phyloP scores from a whole-genome alignment of 2,113 vertebrate genomes.

The Chloebia gouldiae region DNA sequence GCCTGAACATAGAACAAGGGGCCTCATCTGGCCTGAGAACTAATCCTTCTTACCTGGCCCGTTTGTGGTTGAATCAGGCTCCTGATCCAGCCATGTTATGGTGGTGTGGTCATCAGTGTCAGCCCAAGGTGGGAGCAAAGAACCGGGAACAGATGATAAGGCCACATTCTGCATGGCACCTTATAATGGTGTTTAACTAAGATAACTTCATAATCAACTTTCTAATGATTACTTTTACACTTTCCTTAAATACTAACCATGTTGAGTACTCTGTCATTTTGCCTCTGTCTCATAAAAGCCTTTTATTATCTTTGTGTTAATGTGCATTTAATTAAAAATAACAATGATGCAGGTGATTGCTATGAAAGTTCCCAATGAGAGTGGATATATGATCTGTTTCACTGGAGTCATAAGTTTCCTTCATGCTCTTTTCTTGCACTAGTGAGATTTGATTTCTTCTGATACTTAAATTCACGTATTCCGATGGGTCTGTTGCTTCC shows the following conservation, averaged over 20 bases:
- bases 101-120: neutral
- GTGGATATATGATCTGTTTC: neutral
- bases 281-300: neutral
- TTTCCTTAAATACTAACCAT: neutral
- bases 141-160: neutral
- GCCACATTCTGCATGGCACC: neutral
- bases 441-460: neutral
- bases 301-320: neutral
- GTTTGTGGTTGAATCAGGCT: neutral
- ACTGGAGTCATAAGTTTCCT: neutral
- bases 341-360: neutral
- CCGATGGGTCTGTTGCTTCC: neutral
- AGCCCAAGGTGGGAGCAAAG: neutral
- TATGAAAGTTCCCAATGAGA: neutral
- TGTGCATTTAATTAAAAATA: neutral
- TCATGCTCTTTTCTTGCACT: neutral
- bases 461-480: neutral
- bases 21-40: neutral
- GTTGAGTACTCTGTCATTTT: neutral
- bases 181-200: neutral
- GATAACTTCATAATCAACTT: neutral
- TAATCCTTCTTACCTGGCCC: neutral
- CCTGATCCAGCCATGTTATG: accelerated
- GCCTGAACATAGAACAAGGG: neutral
- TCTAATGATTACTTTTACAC: neutral